Evolutionary conservation across 2,113 vertebrate species (phyloP).

Genomic region (Alouatta palliata): DNA sequence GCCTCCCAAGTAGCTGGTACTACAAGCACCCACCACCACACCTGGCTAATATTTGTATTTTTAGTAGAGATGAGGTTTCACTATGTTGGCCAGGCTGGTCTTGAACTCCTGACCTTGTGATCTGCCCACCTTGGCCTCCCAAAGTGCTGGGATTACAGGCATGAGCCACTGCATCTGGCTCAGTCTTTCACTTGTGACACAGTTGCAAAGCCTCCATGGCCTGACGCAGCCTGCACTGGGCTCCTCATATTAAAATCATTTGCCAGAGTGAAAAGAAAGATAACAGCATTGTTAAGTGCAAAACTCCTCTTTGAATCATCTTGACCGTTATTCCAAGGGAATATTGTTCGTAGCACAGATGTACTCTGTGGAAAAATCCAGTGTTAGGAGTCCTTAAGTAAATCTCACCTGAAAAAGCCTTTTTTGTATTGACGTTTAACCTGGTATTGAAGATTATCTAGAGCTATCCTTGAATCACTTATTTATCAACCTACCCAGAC

Average conservation of each 20-base stretch:
- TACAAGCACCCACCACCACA: no score
- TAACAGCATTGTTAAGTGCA: neutral
- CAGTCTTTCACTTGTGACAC: neutral
- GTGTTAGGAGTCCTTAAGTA: neutral
- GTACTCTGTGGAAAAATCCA: neutral
- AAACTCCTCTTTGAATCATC: neutral
- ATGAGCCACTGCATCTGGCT: no score
- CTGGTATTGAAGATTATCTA: neutral
- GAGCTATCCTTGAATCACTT: neutral
- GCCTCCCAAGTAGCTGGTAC: no score
- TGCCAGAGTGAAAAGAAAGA: neutral
- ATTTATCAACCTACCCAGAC: neutral
- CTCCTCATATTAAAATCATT: neutral
- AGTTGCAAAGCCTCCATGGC: neutral
- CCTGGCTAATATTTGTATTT: no score
- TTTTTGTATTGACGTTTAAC: conserved; percentile 11
- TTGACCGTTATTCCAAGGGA: neutral
- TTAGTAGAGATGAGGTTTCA: no score
- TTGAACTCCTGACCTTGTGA: no score
- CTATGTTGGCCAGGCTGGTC: no score
- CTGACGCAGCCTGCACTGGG: neutral
- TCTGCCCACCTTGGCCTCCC: no score
- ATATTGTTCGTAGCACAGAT: neutral
- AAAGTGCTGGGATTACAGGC: no score
- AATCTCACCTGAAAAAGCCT: conserved; percentile 1